Percentiles rank a stretch among this genome's conserved stretches.
Conservation (phyloP, 2,797 vertebrate genomes). For the Oreochromis mossambicus region DNA sequence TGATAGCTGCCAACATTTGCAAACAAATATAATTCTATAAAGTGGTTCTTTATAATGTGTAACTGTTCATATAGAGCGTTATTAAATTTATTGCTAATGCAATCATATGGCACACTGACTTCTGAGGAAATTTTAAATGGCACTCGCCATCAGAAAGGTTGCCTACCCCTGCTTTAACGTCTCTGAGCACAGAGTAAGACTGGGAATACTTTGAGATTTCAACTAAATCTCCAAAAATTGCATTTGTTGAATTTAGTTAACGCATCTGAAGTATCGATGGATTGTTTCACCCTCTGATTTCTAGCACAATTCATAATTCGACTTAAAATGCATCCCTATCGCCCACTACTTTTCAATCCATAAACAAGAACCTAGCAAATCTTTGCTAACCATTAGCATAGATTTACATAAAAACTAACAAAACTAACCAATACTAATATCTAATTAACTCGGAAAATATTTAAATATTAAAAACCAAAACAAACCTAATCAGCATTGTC, state of each 20-base stretch:
- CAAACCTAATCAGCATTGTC: background rate
- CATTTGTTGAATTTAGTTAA: background rate
- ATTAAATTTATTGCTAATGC: no score
- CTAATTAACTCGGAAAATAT: rapidly evolving
- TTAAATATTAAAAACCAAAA: background rate
- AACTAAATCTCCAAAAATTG: background rate
- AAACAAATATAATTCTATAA: no score
- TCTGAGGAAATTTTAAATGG: no score
- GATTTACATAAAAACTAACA: background rate
- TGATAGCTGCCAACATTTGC: no score
- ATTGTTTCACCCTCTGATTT: background rate
- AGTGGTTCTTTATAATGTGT: no score
- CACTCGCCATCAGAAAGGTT: no score
- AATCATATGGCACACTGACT: no score
- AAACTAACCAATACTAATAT: background rate
- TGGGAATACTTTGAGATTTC: background rate
- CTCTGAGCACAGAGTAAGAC: background rate
- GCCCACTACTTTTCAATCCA: background rate
- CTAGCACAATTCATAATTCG: background rate
- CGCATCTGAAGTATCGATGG: background rate
- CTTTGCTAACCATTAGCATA: background rate
- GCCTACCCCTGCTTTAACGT: background rate
- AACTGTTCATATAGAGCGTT: no score
- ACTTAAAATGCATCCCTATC: background rate
- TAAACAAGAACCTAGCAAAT: background rate